Evolutionary conservation across 1,140 invertebrate genomes (phyloP).

Genomic region (Laupala kohalensis): DNA sequence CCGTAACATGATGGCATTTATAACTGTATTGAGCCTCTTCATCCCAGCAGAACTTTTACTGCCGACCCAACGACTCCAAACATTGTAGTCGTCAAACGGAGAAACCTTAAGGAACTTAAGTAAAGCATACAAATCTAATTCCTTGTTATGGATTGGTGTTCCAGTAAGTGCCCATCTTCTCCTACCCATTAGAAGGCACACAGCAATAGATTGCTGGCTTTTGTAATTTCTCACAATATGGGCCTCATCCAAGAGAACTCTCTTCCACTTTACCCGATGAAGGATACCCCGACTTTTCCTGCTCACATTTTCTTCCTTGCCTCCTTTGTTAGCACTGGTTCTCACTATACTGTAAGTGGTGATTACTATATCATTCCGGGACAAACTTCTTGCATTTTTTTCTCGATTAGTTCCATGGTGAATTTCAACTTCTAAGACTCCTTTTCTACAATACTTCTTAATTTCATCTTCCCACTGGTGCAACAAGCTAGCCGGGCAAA

Average conservation of each 20-base stretch:
- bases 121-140: constrained; percentile 75
- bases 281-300: constrained; percentile 34
- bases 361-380: constrained; percentile 53
- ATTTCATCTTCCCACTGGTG: constrained; percentile 82
- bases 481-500: constrained; percentile 75
- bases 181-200: constrained; percentile 43
- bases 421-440: constrained; percentile 48
- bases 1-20: constrained; percentile 68
- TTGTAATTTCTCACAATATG: constrained; percentile 83
- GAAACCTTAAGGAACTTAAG: constrained; percentile 70
- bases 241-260: constrained; percentile 86
- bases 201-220: constrained; percentile 53
- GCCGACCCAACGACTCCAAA: constrained; percentile 52
- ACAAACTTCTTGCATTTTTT: constrained; percentile 33
- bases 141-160: constrained; percentile 90
- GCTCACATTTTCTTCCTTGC: background rate
- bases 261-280: constrained; percentile 58
- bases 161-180: constrained; percentile 81
- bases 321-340: constrained; percentile 18
- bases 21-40: constrained; percentile 58
- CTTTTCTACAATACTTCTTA: constrained; percentile 40
- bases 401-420: constrained; percentile 74
- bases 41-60: constrained; percentile 57
- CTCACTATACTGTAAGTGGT: constrained; percentile 60
- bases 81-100: constrained; percentile 63